Percentiles rank a stretch among this genome's conserved stretches.
These are phyloP conservation scores for Gorsachius goisagi DNA, from an alignment of 2,113 vertebrate species.

Conservation along the genomic window DNA sequence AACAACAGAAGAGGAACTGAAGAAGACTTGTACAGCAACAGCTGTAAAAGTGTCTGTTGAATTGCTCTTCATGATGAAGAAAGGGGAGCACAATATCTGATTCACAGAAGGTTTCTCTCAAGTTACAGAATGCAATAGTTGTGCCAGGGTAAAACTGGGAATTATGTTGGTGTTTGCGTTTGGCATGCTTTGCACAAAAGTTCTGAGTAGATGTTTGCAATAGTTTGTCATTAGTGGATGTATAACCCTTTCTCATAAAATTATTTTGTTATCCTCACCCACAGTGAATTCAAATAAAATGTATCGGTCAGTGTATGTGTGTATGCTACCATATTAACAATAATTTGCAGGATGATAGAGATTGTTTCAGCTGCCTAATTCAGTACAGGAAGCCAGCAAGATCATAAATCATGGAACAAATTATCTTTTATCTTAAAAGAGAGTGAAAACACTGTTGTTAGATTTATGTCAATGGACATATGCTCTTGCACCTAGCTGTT, in stretches of 20 bases:
- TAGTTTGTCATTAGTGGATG: not conserved
- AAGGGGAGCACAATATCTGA: not conserved
- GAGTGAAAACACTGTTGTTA: not conserved
- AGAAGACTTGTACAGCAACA: not conserved
- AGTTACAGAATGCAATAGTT: not conserved
- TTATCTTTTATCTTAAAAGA: constrained; percentile 28
- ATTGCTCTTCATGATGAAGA: not conserved
- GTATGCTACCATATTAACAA: not conserved
- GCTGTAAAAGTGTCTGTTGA: not conserved
- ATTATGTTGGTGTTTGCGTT: not conserved
- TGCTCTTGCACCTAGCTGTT: not conserved
- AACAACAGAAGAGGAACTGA: not conserved
- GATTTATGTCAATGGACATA: not conserved
- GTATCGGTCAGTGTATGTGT: not conserved
- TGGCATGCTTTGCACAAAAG: not conserved
- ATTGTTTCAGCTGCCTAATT: constrained; percentile 27
- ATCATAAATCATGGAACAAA: constrained; percentile 20
- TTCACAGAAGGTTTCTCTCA: not conserved
- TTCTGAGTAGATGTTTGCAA: not conserved
- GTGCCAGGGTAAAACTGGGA: not conserved
- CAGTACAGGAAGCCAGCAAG: not conserved
- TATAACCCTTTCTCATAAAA: not conserved
- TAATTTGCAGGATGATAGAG: not conserved
- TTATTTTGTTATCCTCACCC: not conserved
- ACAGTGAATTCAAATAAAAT: not conserved